Evolutionary conservation across 2,797 vertebrate species (phyloP), one percentile per base, ranked within the genome.

Genomic region (Danio choprae): DNA sequence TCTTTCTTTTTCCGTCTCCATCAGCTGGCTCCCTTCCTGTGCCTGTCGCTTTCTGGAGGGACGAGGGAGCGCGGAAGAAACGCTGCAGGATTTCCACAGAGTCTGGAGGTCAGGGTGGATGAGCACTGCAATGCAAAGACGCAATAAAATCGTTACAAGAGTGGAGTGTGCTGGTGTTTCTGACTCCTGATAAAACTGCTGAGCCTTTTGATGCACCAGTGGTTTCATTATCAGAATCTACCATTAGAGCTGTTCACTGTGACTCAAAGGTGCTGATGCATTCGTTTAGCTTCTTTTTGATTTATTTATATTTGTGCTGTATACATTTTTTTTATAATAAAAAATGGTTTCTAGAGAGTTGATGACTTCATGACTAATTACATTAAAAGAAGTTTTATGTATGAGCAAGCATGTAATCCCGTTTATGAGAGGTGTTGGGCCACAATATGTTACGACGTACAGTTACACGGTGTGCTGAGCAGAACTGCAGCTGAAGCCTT

Each of bases 1-100:
- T 76, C 77, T 94, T 91, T 72, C 83, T 80, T 80, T 86, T 88
- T 84, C 67, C 68, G 29, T 87, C 44, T 85, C 86, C 5, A 73
- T 77, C 9, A 80, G 86, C 5, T 82, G 85, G 0, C 84, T 86
- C 3, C 69, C 72, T 40, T 74, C 84, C 8, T 53, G 51, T 38
- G 12, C 80, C 59, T 18, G 60, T 9, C 15, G 46, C 81, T 84
- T 48, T 16, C 74, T 75, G 73, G 72, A 83, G n/a, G 53, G 44
- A 71, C 56, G 84, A n/a, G 83, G 78, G 43, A 82, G 56, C n/a
- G 53, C 5, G 1, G 77, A 79, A 15, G 88, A 72, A 16, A 85
- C 78, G 41, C 94, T 90, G 50, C 86, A 83, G 55, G 38, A 88
- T 77, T 89, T 90, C 94, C 94, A 95, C 36, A 94, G 84, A 1